A percentile compares a stretch with the other conserved stretches of the same genome.
Conservation (phyloP, 2,888 invertebrate genomes). For the Rhingia rostrata region DNA sequence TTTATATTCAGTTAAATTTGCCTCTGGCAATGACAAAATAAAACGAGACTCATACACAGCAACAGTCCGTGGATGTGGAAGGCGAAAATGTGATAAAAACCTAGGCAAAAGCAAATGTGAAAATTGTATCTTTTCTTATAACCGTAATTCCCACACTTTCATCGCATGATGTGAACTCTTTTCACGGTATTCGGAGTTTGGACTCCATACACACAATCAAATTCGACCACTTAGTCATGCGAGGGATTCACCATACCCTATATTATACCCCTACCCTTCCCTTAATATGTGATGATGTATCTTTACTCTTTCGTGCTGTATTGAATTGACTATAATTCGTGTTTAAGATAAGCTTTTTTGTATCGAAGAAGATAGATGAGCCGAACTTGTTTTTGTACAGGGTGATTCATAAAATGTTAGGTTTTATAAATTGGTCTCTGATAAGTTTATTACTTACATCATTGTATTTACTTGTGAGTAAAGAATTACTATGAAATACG, state of each 20-base stretch:
- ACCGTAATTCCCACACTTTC: constrained; percentile 72
- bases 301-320: constrained; percentile 30
- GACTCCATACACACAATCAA: not conserved
- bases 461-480: no score
- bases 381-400: not conserved
- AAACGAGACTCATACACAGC: not conserved
- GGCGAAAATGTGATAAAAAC: constrained; percentile 33
- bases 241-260: constrained; percentile 46
- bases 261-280: no score
- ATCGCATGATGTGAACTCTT: constrained; percentile 69
- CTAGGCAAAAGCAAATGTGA: constrained; percentile 38
- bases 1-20: constrained; percentile 21
- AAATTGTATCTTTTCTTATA: constrained; percentile 44
- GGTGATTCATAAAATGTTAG: not conserved
- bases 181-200: constrained; percentile 66
- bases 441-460: no score
- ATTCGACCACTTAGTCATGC: constrained; percentile 55
- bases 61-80: constrained; percentile 5
- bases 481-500: no score
- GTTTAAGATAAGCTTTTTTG: constrained; percentile 26
- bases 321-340: constrained; percentile 27
- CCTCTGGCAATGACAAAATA: constrained; percentile 51
- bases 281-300: constrained; percentile 28
- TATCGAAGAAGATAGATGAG: not conserved
- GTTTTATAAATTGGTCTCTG: no score